phyloP scores from a whole-genome alignment of 1,140 invertebrate genomes.

The Drosophila seguyi region DNA sequence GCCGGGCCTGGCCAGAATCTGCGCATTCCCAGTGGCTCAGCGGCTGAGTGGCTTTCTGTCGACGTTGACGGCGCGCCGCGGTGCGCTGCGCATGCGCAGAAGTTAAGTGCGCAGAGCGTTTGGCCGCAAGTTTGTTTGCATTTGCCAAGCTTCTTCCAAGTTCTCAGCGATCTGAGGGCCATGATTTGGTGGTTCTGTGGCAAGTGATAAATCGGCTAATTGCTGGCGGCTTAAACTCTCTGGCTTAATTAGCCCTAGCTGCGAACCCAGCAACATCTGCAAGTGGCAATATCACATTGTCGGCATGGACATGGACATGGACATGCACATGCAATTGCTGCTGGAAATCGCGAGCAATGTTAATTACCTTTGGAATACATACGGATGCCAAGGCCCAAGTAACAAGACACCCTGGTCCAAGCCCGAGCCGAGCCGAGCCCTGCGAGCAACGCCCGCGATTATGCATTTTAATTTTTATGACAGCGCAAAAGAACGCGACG shows the following conservation, averaged over 20 bases:
- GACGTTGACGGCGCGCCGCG: conserved; percentile 33
- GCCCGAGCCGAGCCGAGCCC: conserved; percentile 6
- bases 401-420: neutral
- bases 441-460: conserved; percentile 57
- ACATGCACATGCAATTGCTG: conserved; percentile 26
- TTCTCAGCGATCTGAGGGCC: conserved; percentile 33
- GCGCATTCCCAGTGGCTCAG: conserved; percentile 54
- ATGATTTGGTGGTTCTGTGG: conserved; percentile 54
- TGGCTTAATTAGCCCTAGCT: conserved; percentile 62
- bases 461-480: conserved; percentile 65
- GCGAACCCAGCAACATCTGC: conserved; percentile 52
- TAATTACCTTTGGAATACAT: conserved; percentile 36
- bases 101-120: conserved; percentile 41
- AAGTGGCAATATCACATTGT: conserved; percentile 58
- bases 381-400: conserved; percentile 1
- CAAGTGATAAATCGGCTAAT: conserved; percentile 77
- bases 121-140: conserved; percentile 58
- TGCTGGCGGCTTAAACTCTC: conserved; percentile 61
- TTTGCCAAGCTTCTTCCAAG: conserved; percentile 41
- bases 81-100: conserved; percentile 50
- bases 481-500: conserved; percentile 29
- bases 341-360: conserved; percentile 55
- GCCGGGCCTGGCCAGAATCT: conserved; percentile 55
- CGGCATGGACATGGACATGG: conserved; percentile 8
- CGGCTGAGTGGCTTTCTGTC: conserved; percentile 17